phyloP scores from a whole-genome alignment of 2,113 vertebrate genomes.

The Eolophus roseicapilla region DNA sequence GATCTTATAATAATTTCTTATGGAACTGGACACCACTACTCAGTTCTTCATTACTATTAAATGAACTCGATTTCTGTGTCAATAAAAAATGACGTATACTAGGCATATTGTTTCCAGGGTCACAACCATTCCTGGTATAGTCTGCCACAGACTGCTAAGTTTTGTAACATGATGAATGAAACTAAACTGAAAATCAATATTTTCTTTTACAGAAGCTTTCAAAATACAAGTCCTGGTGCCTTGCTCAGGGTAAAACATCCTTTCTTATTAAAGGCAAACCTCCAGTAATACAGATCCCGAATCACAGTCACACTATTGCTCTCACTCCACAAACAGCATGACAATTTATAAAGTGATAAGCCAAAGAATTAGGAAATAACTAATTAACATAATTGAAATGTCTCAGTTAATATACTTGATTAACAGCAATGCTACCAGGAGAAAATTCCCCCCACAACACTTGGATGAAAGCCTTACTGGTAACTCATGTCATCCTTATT shows the following conservation, averaged over 20 bases:
- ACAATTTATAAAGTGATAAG: not conserved
- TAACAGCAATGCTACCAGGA: conserved; percentile 16
- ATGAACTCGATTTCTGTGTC: not conserved
- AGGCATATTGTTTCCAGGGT: not conserved
- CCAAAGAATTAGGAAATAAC: conserved; percentile 12
- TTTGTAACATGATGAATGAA: conserved; percentile 14
- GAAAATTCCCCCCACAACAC: not conserved
- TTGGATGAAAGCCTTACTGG: conserved; percentile 18
- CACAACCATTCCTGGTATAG: not conserved
- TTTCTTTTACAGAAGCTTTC: conserved; percentile 8
- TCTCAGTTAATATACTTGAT: not conserved
- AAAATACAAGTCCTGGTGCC: not conserved
- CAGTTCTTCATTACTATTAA: not conserved
- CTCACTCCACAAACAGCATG: not conserved
- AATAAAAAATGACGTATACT: not conserved
- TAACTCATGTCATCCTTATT: conserved; percentile 7
- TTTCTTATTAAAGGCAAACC: not conserved
- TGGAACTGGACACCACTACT: not conserved
- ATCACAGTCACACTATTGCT: not conserved
- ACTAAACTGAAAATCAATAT: conserved; percentile 14
- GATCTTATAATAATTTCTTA: not conserved
- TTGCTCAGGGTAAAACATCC: not conserved
- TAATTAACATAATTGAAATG: conserved; percentile 40
- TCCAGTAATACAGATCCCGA: not conserved
- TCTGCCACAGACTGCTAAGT: not conserved